A percentile compares a stretch with the other conserved stretches of the same genome.
phyloP scores from a whole-genome alignment of 2,888 invertebrate genomes.

The Megastigmus dorsalis region DNA sequence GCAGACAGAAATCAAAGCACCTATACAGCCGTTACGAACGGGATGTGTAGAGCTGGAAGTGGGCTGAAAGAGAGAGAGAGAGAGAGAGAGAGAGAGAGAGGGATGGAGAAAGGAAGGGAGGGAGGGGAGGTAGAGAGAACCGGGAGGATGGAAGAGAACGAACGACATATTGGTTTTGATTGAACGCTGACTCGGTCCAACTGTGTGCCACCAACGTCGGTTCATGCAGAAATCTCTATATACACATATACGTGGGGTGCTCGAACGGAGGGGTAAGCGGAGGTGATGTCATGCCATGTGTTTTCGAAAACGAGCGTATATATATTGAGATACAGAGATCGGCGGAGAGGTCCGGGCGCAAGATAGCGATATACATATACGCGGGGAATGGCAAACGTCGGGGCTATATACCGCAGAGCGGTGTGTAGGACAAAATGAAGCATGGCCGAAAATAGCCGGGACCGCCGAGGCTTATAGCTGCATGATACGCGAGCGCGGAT shows the following conservation, averaged over 20 bases:
- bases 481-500: constrained; percentile 12
- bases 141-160: background rate
- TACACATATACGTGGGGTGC: too few relatives aligned
- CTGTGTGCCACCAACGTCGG: too few relatives aligned
- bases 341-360: too few relatives aligned
- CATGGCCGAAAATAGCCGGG: constrained; percentile 54
- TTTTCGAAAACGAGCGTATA: constrained; percentile 24
- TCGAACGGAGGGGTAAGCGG: too few relatives aligned
- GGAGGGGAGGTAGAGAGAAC: background rate
- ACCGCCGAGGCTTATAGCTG: constrained; percentile 5
- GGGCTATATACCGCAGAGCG: too few relatives aligned
- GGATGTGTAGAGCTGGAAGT: background rate
- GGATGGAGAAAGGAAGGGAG: background rate
- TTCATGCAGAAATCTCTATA: too few relatives aligned
- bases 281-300: too few relatives aligned
- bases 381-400: constrained; percentile 45
- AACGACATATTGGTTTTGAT: constrained; percentile 54
- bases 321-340: too few relatives aligned
- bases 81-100: background rate
- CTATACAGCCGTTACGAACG: background rate
- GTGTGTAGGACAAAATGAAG: constrained; percentile 39
- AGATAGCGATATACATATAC: too few relatives aligned
- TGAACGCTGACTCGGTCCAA: constrained; percentile 51
- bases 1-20: constrained; percentile 30
- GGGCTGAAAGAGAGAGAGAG: too few relatives aligned